Conservation (phyloP, 2,888 invertebrate species). For the Pandemis heparana region DNA sequence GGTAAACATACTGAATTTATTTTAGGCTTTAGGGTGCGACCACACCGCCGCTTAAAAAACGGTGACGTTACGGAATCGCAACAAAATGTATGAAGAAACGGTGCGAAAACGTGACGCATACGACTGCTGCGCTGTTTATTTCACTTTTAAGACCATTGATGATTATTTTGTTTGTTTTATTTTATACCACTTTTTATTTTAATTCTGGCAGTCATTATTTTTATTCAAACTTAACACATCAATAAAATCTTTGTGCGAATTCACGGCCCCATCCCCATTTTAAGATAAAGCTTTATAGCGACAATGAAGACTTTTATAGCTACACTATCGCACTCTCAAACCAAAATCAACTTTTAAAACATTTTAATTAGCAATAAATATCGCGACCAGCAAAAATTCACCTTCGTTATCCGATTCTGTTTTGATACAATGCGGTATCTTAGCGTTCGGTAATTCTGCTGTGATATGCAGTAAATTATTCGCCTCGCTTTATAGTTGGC, state of each 20-base stretch:
- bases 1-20: background rate
- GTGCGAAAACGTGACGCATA: too few species aligned
- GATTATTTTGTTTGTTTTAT: background rate
- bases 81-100: too few species aligned
- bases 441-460: slow-evolving; percentile 48
- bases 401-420: slow-evolving; percentile 31
- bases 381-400: slow-evolving; percentile 17
- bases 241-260: slow-evolving; percentile 22
- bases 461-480: slow-evolving; percentile 56
- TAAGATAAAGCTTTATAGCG: slow-evolving; percentile 31
- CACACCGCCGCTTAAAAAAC: too few species aligned
- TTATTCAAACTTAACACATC: slow-evolving; percentile 15
- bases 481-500: slow-evolving; percentile 52
- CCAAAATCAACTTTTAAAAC: slow-evolving; percentile 53
- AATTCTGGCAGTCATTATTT: background rate
- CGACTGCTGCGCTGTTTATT: too few species aligned
- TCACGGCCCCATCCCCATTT: background rate
- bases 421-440: slow-evolving; percentile 30
- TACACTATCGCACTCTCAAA: slow-evolving; percentile 59
- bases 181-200: background rate
- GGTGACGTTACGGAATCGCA: too few species aligned
- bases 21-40: too few species aligned
- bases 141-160: too few species aligned
- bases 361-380: slow-evolving; percentile 60
- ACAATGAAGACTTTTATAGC: slow-evolving; percentile 41